Evolutionary conservation across 2,888 invertebrate genomes (phyloP).

Genomic region (Apantesis nais): DNA sequence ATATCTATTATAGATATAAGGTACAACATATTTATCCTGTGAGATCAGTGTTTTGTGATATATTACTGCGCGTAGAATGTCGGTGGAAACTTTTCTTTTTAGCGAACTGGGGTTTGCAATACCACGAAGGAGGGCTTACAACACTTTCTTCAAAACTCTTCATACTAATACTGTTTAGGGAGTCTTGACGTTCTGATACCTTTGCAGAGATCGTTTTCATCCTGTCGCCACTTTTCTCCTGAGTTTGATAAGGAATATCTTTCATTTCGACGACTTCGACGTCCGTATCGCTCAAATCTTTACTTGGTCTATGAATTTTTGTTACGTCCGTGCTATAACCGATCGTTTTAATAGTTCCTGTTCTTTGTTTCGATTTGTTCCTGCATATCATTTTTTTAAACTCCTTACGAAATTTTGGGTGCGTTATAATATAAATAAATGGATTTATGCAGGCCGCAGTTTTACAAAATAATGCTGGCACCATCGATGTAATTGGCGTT

Average conservation of each 20-base stretch:
- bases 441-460: conserved; percentile 93
- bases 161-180: conserved; percentile 70
- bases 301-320: conserved; percentile 69
- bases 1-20: neutral
- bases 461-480: conserved; percentile 93
- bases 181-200: conserved; percentile 66
- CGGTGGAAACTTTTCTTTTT: conserved; percentile 80
- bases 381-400: conserved; percentile 75
- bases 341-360: conserved; percentile 70
- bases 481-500: conserved; percentile 90
- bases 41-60: conserved; percentile 59
- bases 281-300: conserved; percentile 77
- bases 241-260: conserved; percentile 71
- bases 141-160: conserved; percentile 71
- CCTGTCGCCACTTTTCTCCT: conserved; percentile 46
- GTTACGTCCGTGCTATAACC: conserved; percentile 66
- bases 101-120: conserved; percentile 80
- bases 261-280: conserved; percentile 85
- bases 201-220: conserved; percentile 70
- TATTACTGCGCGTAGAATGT: conserved; percentile 66
- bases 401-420: conserved; percentile 90
- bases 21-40: conserved; percentile 35
- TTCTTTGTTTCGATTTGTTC: conserved; percentile 72
- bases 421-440: conserved; percentile 91
- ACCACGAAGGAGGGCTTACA: conserved; percentile 82